Percentiles rank a stretch among this genome's conserved stretches.
Evolutionary conservation across 92 coral and sea anemone genomes (phyloP).

Genomic region (Siderastrea radians): DNA sequence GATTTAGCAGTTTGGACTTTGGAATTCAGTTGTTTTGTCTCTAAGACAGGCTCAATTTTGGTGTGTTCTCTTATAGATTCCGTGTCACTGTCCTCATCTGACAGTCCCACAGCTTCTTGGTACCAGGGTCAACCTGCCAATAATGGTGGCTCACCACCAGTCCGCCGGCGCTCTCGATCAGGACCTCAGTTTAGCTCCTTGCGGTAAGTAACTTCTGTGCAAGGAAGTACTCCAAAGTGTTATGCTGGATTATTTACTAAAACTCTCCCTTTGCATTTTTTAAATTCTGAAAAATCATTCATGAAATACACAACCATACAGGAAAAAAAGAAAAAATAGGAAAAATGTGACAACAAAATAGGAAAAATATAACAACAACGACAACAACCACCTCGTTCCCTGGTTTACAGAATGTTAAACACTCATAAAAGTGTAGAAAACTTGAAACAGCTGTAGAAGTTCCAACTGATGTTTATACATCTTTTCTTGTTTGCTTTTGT

Average conservation of each 20-base stretch:
- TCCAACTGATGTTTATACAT: no score
- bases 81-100: slow-evolving; percentile 95
- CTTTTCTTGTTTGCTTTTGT: no score
- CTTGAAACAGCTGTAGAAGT: no score
- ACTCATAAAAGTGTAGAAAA: no score
- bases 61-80: slow-evolving; percentile 75
- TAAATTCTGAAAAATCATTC: no score
- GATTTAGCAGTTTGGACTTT: no score
- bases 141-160: slow-evolving; percentile 85
- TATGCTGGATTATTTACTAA: neutral
- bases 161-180: slow-evolving; percentile 89
- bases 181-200: slow-evolving; percentile 90
- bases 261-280: neutral
- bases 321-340: no score
- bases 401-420: no score
- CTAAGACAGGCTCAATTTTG: neutral
- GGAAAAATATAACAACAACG: no score
- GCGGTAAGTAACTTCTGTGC: slow-evolving; percentile 71
- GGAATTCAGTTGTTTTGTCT: neutral
- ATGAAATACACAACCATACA: no score
- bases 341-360: no score
- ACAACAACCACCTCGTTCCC: no score
- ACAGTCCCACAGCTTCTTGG: slow-evolving; percentile 96
- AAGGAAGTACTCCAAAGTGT: neutral
- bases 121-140: slow-evolving; percentile 75